A percentile compares a stretch with the other conserved stretches of the same genome.
These are phyloP conservation scores for Asbolus verrucosus DNA, from an alignment of 1,140 invertebrate genomes.

Conservation along the genomic window DNA sequence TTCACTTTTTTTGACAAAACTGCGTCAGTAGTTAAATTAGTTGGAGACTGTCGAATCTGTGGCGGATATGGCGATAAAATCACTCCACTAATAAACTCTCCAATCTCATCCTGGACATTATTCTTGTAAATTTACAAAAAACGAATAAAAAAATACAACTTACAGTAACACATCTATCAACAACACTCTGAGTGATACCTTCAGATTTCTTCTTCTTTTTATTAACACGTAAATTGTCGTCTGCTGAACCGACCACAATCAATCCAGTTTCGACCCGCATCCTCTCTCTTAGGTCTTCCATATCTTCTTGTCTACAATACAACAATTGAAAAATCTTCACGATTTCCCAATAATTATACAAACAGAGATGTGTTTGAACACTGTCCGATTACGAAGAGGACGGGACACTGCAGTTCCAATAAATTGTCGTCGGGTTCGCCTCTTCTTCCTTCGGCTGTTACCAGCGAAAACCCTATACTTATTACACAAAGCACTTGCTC, in stretches of 20 bases:
- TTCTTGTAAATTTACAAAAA: too few relatives aligned
- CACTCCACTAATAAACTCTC: slow-evolving; percentile 72
- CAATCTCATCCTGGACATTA: slow-evolving; percentile 76
- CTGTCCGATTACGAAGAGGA: slow-evolving; percentile 86
- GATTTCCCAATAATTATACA: slow-evolving; percentile 53
- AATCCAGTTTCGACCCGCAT: slow-evolving; percentile 83
- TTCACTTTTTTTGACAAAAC: slow-evolving; percentile 56
- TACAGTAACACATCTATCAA: slow-evolving; percentile 81
- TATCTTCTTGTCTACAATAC: slow-evolving; percentile 73
- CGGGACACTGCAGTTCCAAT: slow-evolving; percentile 79
- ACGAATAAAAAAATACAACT: slow-evolving; percentile 58
- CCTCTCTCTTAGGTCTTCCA: slow-evolving; percentile 81
- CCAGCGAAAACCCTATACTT: slow-evolving; percentile 84
- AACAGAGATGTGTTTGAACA: slow-evolving; percentile 70
- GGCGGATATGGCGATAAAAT: slow-evolving; percentile 72
- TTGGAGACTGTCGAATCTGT: slow-evolving; percentile 67
- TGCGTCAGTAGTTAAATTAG: slow-evolving; percentile 55
- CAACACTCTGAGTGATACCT: slow-evolving; percentile 84
- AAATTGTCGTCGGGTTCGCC: slow-evolving; percentile 85
- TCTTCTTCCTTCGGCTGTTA: slow-evolving; percentile 79
- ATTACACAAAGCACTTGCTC: slow-evolving; percentile 80
- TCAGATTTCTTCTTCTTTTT: slow-evolving; percentile 78
- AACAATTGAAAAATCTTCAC: background rate
- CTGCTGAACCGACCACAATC: slow-evolving; percentile 85
- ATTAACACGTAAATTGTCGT: slow-evolving; percentile 80